A percentile compares a stretch with the other conserved stretches of the same genome.
Conservation (phyloP, 1,140 invertebrate species). For the Drosophila nasuta region DNA sequence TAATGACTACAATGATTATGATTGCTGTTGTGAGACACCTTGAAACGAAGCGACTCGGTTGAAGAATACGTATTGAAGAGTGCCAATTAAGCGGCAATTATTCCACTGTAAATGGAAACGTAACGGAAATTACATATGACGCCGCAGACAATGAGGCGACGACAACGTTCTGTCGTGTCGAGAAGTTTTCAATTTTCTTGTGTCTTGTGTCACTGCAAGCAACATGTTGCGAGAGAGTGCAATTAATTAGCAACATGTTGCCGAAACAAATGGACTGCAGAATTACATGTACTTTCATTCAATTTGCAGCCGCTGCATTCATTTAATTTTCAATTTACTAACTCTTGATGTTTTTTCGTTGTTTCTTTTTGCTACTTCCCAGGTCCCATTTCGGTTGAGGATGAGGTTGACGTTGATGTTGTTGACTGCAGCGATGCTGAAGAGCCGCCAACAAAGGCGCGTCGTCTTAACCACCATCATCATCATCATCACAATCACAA, state of each 20-base stretch:
- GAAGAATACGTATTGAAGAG: conserved; percentile 22
- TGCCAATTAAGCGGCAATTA: conserved; percentile 68
- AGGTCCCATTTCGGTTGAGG: conserved; percentile 85
- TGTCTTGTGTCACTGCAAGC: not conserved
- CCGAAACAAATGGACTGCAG: conserved; percentile 20
- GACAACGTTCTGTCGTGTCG: conserved; percentile 57
- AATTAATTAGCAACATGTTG: conserved; percentile 44
- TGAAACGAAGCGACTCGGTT: conserved; percentile 22
- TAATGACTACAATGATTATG: conserved; percentile 2
- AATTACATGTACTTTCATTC: conserved; percentile 3
- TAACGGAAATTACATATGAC: conserved; percentile 67
- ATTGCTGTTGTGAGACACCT: conserved; percentile 16
- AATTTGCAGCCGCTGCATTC: conserved; percentile 1
- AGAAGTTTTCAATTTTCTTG: conserved; percentile 3
- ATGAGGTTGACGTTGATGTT: conserved; percentile 86
- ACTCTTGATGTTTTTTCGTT: conserved; percentile 1
- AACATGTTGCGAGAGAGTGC: not conserved
- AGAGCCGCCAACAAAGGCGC: conserved; percentile 76
- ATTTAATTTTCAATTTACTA: conserved; percentile 35
- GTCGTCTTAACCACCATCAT: conserved; percentile 70
- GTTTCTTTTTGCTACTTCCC: conserved; percentile 55
- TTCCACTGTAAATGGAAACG: conserved; percentile 60
- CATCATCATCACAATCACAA: conserved; percentile 60
- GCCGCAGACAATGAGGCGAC: conserved; percentile 7
- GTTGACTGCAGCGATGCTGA: conserved; percentile 86